Conservation (phyloP, 2,113 vertebrate genomes). For the Meles meles region DNA sequence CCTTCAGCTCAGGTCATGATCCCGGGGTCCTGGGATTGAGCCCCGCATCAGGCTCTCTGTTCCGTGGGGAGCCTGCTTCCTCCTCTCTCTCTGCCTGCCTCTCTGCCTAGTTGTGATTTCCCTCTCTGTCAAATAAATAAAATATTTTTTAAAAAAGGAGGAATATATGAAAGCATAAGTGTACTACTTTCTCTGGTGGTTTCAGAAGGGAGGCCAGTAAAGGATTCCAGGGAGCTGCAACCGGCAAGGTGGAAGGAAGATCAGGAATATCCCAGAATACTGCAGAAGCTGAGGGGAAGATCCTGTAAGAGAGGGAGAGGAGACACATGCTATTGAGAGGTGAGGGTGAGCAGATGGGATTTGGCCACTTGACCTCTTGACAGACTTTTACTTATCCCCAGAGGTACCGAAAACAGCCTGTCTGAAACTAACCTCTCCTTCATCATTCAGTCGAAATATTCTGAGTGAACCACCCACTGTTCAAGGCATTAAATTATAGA, state of each 20-base stretch:
- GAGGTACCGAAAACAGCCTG: not conserved
- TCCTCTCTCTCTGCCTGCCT: too few relatives aligned
- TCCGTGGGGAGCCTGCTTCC: too few relatives aligned
- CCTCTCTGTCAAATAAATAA: too few relatives aligned
- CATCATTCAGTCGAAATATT: not conserved
- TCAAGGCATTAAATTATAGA: not conserved
- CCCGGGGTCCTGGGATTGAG: too few relatives aligned
- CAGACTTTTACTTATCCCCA: not conserved
- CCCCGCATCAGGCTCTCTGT: too few relatives aligned
- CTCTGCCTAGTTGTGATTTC: too few relatives aligned
- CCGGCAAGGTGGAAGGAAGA: not conserved
- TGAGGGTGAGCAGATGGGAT: not conserved
- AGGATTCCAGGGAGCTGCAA: not conserved
- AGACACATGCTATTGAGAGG: not conserved
- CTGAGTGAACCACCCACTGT: not conserved
- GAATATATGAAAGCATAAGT: not conserved
- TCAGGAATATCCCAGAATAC: fast-evolving
- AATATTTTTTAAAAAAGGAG: too few relatives aligned
- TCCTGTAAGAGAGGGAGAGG: not conserved
- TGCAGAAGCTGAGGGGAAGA: not conserved
- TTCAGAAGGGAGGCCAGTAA: not conserved
- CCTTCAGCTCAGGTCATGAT: too few relatives aligned
- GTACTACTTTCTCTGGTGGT: not conserved
- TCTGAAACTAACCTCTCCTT: not conserved
- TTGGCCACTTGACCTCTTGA: not conserved